phyloP scores from a whole-genome alignment of 2,888 invertebrate species.

The Hipparchia sbordonii region DNA sequence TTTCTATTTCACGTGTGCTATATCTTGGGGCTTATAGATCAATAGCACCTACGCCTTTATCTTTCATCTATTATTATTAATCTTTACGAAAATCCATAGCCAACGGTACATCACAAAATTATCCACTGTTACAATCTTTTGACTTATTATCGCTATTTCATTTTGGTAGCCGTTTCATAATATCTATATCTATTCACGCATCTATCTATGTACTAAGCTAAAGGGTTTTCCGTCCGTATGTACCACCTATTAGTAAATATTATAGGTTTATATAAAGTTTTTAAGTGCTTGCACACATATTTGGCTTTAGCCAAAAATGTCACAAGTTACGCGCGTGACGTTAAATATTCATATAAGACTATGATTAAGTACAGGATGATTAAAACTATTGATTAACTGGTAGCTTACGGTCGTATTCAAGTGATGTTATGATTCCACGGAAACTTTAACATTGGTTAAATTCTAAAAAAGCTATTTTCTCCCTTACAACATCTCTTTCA shows the following conservation, averaged over 20 bases:
- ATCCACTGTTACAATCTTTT: slow-evolving; percentile 45
- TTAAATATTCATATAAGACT: no score
- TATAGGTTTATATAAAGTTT: no score
- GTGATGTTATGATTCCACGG: no score
- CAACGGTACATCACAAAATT: slow-evolving; percentile 28
- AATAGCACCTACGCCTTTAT: slow-evolving; percentile 12
- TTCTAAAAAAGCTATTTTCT: no score
- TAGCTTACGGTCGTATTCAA: no score
- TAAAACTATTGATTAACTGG: no score
- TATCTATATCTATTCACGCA: slow-evolving; percentile 42
- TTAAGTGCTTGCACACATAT: no score
- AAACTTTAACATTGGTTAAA: no score
- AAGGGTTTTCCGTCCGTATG: background rate
- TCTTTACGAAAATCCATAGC: slow-evolving; percentile 28
- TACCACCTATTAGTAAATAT: background rate
- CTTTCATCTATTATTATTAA: slow-evolving; percentile 30
- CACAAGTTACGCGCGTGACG: no score
- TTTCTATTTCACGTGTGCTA: background rate
- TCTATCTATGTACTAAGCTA: background rate
- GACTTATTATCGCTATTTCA: slow-evolving; percentile 63
- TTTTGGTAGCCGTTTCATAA: slow-evolving; percentile 64
- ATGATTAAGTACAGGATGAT: no score
- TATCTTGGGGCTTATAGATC: background rate
- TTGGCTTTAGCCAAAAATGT: no score
- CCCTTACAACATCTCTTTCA: no score